Evolutionary conservation across 2,797 vertebrate species (phyloP).

Genomic region (Clarias pachynema): DNA sequence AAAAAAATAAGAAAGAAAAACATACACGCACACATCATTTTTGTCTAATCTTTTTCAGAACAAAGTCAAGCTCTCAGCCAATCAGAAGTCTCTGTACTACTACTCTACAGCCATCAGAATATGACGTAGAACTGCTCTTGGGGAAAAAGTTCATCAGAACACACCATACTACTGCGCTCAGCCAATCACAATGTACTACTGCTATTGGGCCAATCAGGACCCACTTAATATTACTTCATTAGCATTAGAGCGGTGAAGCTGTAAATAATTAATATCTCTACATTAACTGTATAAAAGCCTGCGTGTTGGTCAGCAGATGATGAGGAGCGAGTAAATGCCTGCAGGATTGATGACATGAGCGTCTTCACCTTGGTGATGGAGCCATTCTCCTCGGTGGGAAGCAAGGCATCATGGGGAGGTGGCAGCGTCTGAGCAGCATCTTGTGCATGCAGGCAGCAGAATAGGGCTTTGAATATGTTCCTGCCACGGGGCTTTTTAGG

Average conservation of each 20-base stretch:
- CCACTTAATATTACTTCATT: background rate
- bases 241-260: background rate
- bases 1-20: background rate
- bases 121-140: background rate
- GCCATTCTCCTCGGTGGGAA: constrained; percentile 71
- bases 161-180: background rate
- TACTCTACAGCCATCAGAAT: background rate
- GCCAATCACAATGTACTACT: background rate
- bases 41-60: background rate
- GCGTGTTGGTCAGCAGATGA: background rate
- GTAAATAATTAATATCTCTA: background rate
- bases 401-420: constrained; percentile 65
- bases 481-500: constrained; percentile 76
- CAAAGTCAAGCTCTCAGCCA: background rate
- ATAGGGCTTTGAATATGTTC: constrained; percentile 76
- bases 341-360: background rate
- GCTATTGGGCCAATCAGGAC: background rate
- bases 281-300: background rate
- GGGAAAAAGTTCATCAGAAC: background rate
- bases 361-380: constrained; percentile 72
- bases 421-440: constrained; percentile 65
- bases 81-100: background rate
- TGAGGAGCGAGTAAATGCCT: background rate
- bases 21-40: background rate
- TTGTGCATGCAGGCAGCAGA: constrained; percentile 76